These are phyloP conservation scores for Neotoxoptera formosana DNA, from an alignment of 1,140 invertebrate genomes.

Conservation along the genomic window DNA sequence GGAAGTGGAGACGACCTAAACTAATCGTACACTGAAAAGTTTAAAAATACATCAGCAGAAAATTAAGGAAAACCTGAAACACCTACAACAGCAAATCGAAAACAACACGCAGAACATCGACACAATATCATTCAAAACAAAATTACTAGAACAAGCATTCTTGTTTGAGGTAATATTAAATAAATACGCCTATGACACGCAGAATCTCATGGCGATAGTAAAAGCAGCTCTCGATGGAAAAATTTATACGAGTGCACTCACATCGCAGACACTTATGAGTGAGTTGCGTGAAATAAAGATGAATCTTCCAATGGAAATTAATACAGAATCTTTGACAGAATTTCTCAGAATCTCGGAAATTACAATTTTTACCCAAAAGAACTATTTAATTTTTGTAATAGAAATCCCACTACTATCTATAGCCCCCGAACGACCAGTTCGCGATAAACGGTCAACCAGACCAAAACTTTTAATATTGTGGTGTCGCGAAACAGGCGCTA, in stretches of 20 bases:
- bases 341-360: not conserved
- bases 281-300: not conserved
- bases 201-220: not conserved
- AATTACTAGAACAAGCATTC: too few relatives aligned
- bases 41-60: too few relatives aligned
- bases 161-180: not conserved
- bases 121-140: too few relatives aligned
- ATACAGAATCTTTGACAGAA: not conserved
- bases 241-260: not conserved
- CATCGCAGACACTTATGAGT: not conserved
- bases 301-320: not conserved
- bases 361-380: not conserved
- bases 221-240: not conserved
- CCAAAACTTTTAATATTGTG: too few relatives aligned
- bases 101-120: too few relatives aligned
- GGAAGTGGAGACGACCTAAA: too few relatives aligned
- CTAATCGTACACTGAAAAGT: too few relatives aligned
- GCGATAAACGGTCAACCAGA: too few relatives aligned
- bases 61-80: too few relatives aligned
- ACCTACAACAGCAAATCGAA: too few relatives aligned
- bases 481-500: too few relatives aligned
- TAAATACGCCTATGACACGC: not conserved
- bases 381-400: not conserved
- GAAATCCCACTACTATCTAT: not conserved
- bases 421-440: too few relatives aligned